These are phyloP conservation scores for Laticauda colubrina DNA, from an alignment of 2,113 vertebrate species.

Conservation along the genomic window DNA sequence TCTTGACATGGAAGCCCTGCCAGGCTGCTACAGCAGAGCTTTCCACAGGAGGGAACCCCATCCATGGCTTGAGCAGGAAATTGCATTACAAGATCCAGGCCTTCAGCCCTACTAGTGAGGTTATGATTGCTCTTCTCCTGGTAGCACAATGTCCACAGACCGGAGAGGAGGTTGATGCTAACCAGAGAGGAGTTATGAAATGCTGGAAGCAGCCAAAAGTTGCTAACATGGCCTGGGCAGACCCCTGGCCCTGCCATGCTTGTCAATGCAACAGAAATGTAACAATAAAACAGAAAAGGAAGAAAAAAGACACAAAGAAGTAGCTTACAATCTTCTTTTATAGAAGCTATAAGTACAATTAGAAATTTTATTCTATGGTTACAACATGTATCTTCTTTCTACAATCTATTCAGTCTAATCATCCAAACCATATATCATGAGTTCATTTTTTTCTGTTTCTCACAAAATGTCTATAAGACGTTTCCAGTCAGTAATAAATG, in stretches of 20 bases:
- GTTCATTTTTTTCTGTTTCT: background rate
- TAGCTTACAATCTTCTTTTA: background rate
- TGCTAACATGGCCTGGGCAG: background rate
- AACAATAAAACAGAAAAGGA: background rate
- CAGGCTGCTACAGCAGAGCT: background rate
- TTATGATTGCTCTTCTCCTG: background rate
- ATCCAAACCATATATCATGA: background rate
- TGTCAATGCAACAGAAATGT: background rate
- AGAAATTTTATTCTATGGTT: background rate
- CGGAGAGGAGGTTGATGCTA: background rate
- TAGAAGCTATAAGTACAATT: background rate
- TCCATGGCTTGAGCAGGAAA: background rate
- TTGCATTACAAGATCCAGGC: background rate
- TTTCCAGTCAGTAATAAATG: background rate
- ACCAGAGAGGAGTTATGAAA: background rate
- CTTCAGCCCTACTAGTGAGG: background rate
- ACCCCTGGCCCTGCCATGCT: background rate
- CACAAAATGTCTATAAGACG: background rate
- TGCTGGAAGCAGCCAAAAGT: background rate
- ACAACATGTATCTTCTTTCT: background rate
- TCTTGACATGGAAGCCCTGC: background rate
- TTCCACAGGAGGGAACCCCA: background rate
- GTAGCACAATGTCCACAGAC: background rate
- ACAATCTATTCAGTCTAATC: background rate
- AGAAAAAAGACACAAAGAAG: background rate